phyloP scores from a whole-genome alignment of 1,140 invertebrate species.

The Luehdorfia chinensis region DNA sequence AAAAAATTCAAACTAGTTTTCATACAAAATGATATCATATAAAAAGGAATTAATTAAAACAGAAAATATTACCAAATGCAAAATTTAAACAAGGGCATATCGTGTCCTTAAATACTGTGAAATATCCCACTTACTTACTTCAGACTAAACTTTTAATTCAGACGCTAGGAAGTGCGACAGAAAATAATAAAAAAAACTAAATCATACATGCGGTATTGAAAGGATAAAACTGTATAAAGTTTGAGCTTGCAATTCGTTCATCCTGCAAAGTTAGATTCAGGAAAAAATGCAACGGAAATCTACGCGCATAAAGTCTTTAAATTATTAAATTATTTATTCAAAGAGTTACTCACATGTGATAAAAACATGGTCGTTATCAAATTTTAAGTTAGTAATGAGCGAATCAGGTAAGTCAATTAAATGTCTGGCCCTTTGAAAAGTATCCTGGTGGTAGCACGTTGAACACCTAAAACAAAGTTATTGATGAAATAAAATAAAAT shows the following conservation, averaged over 20 bases:
- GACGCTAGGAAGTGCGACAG: too few relatives aligned
- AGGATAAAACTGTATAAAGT: too few relatives aligned
- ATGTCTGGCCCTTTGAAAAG: conserved; percentile 8
- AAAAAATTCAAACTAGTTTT: neutral
- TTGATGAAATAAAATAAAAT: neutral
- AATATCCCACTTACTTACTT: too few relatives aligned
- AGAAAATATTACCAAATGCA: neutral
- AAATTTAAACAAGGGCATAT: too few relatives aligned
- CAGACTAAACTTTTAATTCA: too few relatives aligned
- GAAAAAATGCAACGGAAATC: neutral
- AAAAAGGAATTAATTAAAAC: neutral
- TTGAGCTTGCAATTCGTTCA: too few relatives aligned
- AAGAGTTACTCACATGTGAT: conserved; percentile 6
- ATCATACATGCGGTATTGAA: too few relatives aligned
- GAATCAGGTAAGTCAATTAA: conserved; percentile 10
- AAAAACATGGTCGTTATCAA: conserved; percentile 8
- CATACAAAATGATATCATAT: too few relatives aligned
- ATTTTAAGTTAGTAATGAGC: neutral
- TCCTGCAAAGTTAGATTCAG: too few relatives aligned
- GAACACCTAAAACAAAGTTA: conserved; percentile 1
- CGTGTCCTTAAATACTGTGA: too few relatives aligned
- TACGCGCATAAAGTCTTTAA: neutral
- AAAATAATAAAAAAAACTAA: too few relatives aligned
- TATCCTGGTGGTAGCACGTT: conserved; percentile 3
- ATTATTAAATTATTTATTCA: neutral